Evolutionary conservation across 2,113 vertebrate species (phyloP).

Genomic region (Grantiella picta): DNA sequence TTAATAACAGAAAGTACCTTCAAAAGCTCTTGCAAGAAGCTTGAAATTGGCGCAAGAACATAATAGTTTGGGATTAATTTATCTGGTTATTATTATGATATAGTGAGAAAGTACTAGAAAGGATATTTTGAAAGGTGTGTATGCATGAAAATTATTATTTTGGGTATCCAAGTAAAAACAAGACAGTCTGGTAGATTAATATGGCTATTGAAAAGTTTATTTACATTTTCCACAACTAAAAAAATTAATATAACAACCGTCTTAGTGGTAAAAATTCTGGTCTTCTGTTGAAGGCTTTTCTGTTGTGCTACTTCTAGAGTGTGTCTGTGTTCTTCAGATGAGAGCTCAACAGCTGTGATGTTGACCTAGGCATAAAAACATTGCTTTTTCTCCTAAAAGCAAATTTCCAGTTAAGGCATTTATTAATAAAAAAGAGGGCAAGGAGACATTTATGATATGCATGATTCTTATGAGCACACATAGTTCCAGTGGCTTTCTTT

Average conservation of each 20-base stretch:
- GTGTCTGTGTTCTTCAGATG: background rate
- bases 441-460: accelerated
- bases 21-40: background rate
- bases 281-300: background rate
- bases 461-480: background rate
- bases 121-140: background rate
- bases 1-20: background rate
- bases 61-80: background rate
- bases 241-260: background rate
- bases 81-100: background rate
- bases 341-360: background rate
- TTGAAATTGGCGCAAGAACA: background rate
- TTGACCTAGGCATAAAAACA: accelerated
- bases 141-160: background rate
- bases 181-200: background rate
- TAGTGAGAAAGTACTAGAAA: background rate
- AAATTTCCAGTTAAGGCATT: background rate
- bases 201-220: background rate
- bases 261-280: background rate
- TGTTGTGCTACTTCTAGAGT: background rate
- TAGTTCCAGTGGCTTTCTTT: background rate
- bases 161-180: background rate
- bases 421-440: accelerated
- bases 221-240: background rate
- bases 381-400: background rate